phyloP scores from a whole-genome alignment of 1,140 invertebrate species.

The Drosophila kanapiae region DNA sequence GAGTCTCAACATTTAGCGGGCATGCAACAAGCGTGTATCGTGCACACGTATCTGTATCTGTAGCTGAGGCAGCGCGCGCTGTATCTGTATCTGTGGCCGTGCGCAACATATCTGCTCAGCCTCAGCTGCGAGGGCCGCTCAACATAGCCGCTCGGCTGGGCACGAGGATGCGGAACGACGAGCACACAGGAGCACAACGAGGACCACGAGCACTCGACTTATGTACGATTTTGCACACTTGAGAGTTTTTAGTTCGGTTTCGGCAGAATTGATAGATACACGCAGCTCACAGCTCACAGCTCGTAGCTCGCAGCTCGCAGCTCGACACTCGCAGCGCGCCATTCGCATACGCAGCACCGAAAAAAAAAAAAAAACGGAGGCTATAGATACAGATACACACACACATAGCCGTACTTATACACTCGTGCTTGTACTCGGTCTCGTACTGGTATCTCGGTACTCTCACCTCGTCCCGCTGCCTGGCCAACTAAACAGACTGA shows the following conservation, averaged over 20 bases:
- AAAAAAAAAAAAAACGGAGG: background rate
- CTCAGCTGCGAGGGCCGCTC: conserved; percentile 60
- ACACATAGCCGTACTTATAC: background rate
- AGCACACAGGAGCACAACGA: conserved; percentile 1
- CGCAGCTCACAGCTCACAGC: conserved; percentile 39
- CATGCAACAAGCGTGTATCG: conserved; percentile 74
- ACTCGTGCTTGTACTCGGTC: conserved; percentile 4
- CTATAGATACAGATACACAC: conserved; percentile 55
- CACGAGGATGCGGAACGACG: conserved; percentile 40
- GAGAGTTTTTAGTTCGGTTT: conserved; percentile 82
- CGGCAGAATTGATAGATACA: conserved; percentile 77
- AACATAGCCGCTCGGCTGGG: conserved; percentile 69
- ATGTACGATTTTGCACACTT: conserved; percentile 81
- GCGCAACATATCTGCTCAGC: conserved; percentile 68
- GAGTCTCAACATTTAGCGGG: conserved; percentile 66
- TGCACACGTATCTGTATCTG: conserved; percentile 11
- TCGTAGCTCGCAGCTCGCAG: conserved; percentile 28
- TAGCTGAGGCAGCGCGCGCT: background rate
- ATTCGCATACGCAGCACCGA: conserved; percentile 33
- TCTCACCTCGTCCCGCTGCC: conserved; percentile 27
- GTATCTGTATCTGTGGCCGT: conserved; percentile 24
- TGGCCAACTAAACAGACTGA: conserved; percentile 31
- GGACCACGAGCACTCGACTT: conserved; percentile 62
- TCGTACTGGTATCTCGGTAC: background rate
- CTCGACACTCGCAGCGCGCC: conserved; percentile 28